Evolutionary conservation across 1,140 invertebrate genomes (phyloP), one percentile per base, ranked within the genome.

Genomic region (Brachionus asplanchnoidis): DNA sequence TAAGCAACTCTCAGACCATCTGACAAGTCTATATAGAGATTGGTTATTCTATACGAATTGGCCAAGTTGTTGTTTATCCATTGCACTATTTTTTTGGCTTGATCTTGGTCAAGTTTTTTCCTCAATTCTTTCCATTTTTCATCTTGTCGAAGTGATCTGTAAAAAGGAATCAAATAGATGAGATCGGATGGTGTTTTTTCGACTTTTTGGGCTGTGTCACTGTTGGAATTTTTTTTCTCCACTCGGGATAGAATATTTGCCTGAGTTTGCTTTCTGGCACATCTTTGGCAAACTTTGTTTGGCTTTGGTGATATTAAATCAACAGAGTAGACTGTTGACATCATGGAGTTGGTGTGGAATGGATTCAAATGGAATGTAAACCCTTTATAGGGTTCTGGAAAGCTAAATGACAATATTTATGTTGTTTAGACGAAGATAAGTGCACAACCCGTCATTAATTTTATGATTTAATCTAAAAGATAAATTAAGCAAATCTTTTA

Each of bases 51-150:
- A 53, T 26, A 56, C 14, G 20, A 40, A 20, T 11, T 20, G 14
- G 28, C 11, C 28, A 36, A 50, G n/a, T 53, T 32, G 26, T 53
- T 80, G 20, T 82, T 82, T 8, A 82, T 82, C 79, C 79, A 82
- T 20, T 17, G 2, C 9, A 68, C 1, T 11, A 65, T 32, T 14
- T 65, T 20, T 12, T 42, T 23, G 2, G 79, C 14, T 36, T 82
- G 11, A 17, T 65, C 14, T 9, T 26, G 2, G 17, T 82, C 53
- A 23, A 65, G n/a, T 32, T 82, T 42, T 20, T 82, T 65, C 42
- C 32, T 82, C 9, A 65, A 60, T 6, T 82, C 36, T 42, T 12
- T 28, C 50, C 50, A 82, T 65, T 44, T 60, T 36, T 82, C 53
- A 1, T 82, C 65, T 65, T 60, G 6, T 65, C 79, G 12, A 2